Percentiles rank a stretch among this genome's conserved stretches.
Evolutionary conservation across 2,113 vertebrate species (phyloP).

Genomic region (Castor canadensis): DNA sequence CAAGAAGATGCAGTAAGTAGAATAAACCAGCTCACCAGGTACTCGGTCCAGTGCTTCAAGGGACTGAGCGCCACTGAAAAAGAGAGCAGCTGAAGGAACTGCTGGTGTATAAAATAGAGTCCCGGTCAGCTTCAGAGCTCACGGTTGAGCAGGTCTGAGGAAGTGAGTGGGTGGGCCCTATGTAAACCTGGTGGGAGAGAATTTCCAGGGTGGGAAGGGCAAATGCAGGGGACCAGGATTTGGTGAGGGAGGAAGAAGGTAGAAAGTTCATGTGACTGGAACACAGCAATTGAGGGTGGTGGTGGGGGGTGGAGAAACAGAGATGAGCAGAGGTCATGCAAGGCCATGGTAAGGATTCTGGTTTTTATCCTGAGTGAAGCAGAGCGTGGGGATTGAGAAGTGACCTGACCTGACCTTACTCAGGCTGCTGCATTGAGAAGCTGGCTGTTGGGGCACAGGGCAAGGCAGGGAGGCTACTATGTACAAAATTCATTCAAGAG

Average conservation of each 20-base stretch:
- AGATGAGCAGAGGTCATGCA: background rate
- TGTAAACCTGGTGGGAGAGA: background rate
- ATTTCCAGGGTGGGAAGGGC: background rate
- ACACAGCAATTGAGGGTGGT: background rate
- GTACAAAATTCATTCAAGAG: background rate
- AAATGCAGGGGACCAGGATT: too few relatives aligned
- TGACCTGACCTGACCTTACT: background rate
- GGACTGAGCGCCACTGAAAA: background rate
- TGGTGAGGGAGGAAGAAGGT: background rate
- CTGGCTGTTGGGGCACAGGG: background rate
- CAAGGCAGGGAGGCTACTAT: background rate
- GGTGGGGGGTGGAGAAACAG: background rate
- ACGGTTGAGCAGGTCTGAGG: background rate
- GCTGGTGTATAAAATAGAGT: background rate
- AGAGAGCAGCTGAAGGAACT: background rate
- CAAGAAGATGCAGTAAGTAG: background rate
- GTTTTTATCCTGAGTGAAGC: background rate
- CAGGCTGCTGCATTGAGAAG: background rate
- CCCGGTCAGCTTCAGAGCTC: background rate
- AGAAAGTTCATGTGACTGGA: background rate
- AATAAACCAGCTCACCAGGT: background rate
- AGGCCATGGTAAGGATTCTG: background rate
- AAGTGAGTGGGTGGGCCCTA: background rate
- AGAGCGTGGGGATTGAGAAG: background rate
- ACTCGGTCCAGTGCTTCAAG: too few relatives aligned